Conservation (phyloP, 2,797 vertebrate genomes). For the Schizothorax lantsangensis region DNA sequence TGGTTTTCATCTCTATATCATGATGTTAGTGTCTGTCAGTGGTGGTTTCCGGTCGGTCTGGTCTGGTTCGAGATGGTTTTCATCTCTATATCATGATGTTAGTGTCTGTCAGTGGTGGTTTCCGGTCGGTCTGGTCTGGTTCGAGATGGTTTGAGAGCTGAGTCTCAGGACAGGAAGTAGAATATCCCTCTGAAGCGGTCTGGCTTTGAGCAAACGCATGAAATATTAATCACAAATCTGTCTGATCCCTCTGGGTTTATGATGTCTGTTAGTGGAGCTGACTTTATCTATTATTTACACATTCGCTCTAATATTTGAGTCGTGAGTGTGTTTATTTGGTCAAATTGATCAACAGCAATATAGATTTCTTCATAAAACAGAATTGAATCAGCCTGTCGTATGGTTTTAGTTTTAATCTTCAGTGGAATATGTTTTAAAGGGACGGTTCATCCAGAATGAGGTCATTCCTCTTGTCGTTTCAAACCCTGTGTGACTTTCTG, state of each 20-base stretch:
- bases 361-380: not conserved
- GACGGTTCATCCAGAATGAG: not conserved
- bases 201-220: not conserved
- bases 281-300: too few species aligned
- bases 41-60: too few species aligned
- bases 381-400: too few species aligned
- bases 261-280: not conserved
- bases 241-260: not conserved
- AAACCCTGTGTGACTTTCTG: not conserved
- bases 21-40: too few species aligned
- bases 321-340: not conserved
- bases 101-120: too few species aligned
- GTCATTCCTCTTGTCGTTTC: not conserved
- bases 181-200: not conserved
- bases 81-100: too few species aligned
- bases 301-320: not conserved
- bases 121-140: not conserved
- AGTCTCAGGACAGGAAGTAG: not conserved
- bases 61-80: too few species aligned
- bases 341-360: too few species aligned
- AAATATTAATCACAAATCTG: constrained; percentile 1
- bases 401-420: too few species aligned
- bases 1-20: too few species aligned
- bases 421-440: not conserved
- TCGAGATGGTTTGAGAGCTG: not conserved